phyloP scores from a whole-genome alignment of 2,888 invertebrate genomes.

The Prosapia bicincta region DNA sequence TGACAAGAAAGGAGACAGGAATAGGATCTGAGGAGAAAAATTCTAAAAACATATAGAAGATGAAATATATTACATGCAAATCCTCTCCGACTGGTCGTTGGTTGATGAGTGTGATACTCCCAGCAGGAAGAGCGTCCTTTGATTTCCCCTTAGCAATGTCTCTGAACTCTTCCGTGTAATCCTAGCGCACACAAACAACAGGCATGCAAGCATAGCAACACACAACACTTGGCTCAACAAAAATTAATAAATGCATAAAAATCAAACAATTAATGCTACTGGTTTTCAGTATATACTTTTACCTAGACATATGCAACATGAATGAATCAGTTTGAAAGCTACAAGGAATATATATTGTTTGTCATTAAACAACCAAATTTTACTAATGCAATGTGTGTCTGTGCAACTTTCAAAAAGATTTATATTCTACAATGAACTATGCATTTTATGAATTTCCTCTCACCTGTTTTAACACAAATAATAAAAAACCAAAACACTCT shows the following conservation, averaged over 20 bases:
- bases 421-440: neutral
- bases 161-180: conserved; percentile 95
- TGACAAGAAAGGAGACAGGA: neutral
- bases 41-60: neutral
- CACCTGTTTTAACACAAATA: neutral
- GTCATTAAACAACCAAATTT: too few species aligned
- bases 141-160: conserved; percentile 95
- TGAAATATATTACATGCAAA: conserved; percentile 65
- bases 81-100: conserved; percentile 94
- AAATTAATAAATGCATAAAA: neutral
- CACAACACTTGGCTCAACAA: conserved; percentile 3
- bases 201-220: conserved; percentile 42
- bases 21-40: neutral
- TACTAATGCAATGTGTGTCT: too few species aligned
- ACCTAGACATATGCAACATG: neutral
- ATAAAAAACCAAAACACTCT: neutral
- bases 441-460: neutral
- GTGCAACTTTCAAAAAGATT: neutral
- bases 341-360: too few species aligned
- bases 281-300: neutral
- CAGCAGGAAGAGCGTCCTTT: conserved; percentile 88
- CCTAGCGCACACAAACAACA: conserved; percentile 58
- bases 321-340: neutral
- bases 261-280: conserved; percentile 5
- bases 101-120: conserved; percentile 91